Evolutionary conservation across 1,140 invertebrate genomes (phyloP), one percentile per base, ranked within the genome.

Genomic region (Lepidurus packardi): DNA sequence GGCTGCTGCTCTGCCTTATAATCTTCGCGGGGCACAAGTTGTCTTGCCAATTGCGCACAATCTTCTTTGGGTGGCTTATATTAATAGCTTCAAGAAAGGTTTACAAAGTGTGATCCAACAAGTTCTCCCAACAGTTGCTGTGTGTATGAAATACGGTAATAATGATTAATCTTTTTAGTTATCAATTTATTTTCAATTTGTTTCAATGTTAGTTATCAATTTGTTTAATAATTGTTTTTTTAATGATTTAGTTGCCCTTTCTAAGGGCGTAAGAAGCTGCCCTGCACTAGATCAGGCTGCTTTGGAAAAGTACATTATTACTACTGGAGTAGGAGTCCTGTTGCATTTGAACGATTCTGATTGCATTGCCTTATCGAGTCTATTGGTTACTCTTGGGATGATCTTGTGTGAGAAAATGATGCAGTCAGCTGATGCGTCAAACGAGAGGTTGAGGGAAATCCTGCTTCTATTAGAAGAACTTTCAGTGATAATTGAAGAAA

Each of bases 21-120:
- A 8, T 65, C 16, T 16, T 13, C 53, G 1, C 21, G 53, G 16
- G 6, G 16, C 53, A 11, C 9, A 65, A 65, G 53, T 65, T 21
- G 53, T 65, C 16, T 65, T 65, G 53, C 53, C 53, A 65, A 65
- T 65, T 65, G 53, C 53, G 6, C 53, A 65, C 13, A 65, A 65
- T 21, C 21, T 65, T 7, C 53, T 65, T 65, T 65, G 53, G 53
- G 53, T 65, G 6, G 53, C 53, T 21, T 65, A 65, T 7, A 65
- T 65, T 13, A 21, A 13, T 7, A 65, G 53, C 53, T 65, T 65
- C 21, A 13, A 16, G 21, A 65, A 65, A 16, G 21, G 16, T 21
- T 13, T n/a, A 21, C 1, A 65, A 65, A 7, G 16, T n/a, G 53
- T 21, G 53, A 65, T 65, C 21, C 53, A 65, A 16, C 53, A 65